Percentiles rank a stretch among this genome's conserved stretches.
These are phyloP conservation scores for Phylloscopus whistleri DNA, from an alignment of 2,113 vertebrate genomes.

Conservation along the genomic window DNA sequence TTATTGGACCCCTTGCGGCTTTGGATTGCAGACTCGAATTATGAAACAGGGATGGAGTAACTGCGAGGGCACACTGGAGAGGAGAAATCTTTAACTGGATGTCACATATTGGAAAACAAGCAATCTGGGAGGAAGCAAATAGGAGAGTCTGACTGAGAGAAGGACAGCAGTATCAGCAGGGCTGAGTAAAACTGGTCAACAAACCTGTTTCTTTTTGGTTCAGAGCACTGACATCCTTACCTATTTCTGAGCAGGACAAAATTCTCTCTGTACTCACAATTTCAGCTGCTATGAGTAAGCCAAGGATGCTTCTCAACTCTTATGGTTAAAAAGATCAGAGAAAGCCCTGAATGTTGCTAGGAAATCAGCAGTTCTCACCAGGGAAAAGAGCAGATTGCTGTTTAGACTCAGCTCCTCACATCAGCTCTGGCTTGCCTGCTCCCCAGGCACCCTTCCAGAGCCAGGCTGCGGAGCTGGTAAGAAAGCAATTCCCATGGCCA, in stretches of 20 bases:
- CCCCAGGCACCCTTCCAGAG: background rate
- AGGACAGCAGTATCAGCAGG: background rate
- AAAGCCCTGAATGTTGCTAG: constrained; percentile 30
- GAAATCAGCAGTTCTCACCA: constrained; percentile 23
- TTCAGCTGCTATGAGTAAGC: background rate
- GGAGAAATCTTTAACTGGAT: background rate
- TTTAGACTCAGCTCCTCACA: background rate
- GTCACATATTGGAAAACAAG: background rate
- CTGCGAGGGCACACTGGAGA: background rate
- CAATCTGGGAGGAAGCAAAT: background rate
- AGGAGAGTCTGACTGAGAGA: background rate
- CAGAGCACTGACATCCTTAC: background rate
- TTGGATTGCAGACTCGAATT: constrained; percentile 23
- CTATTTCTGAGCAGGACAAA: background rate
- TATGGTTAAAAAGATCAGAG: background rate
- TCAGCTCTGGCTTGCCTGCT: background rate
- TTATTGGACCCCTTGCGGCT: background rate
- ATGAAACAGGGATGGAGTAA: constrained; percentile 41
- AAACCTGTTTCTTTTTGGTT: background rate
- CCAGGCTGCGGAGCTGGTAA: background rate
- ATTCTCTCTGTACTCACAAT: background rate
- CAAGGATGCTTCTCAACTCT: background rate
- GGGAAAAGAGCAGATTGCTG: background rate
- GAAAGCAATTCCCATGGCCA: background rate
- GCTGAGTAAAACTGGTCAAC: background rate